Conservation (phyloP, 2,888 invertebrate genomes). For the Drosophila histrio region DNA sequence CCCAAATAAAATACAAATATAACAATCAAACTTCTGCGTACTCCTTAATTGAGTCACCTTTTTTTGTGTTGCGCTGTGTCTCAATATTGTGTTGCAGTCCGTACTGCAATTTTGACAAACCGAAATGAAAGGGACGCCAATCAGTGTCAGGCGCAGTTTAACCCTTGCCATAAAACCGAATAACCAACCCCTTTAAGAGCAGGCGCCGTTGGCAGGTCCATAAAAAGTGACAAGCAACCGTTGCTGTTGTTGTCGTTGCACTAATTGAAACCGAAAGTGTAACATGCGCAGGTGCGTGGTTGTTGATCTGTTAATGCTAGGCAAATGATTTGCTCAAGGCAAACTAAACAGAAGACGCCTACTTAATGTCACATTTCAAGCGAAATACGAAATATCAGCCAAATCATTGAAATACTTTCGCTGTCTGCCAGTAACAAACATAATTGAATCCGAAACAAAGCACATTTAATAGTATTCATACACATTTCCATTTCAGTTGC, state of each 20-base stretch:
- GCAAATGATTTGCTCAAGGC: conserved; percentile 27
- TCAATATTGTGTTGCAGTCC: conserved; percentile 16
- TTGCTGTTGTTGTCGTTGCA: conserved; percentile 22
- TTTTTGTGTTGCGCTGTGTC: background rate
- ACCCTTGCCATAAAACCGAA: conserved; percentile 54
- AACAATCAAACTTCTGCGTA: background rate
- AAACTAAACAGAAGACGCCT: conserved; percentile 51
- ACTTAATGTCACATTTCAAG: conserved; percentile 64
- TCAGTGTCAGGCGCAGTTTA: conserved; percentile 8
- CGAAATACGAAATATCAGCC: conserved; percentile 53
- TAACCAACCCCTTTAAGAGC: conserved; percentile 40
- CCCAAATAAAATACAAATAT: background rate
- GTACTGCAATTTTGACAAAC: conserved; percentile 24
- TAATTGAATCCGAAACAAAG: background rate
- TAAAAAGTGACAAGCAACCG: conserved; percentile 8
- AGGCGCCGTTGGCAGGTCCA: conserved; percentile 54
- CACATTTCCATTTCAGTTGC: background rate
- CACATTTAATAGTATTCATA: background rate
- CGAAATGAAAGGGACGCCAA: conserved; percentile 4
- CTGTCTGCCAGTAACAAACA: conserved; percentile 10
- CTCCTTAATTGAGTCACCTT: conserved; percentile 8
- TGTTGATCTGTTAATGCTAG: conserved; percentile 3
- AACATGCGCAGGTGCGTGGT: conserved; percentile 32
- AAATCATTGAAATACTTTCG: conserved; percentile 56
- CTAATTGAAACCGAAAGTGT: conserved; percentile 50